Conservation (phyloP, 2,888 invertebrate species). For the Agonum fuliginosum region DNA sequence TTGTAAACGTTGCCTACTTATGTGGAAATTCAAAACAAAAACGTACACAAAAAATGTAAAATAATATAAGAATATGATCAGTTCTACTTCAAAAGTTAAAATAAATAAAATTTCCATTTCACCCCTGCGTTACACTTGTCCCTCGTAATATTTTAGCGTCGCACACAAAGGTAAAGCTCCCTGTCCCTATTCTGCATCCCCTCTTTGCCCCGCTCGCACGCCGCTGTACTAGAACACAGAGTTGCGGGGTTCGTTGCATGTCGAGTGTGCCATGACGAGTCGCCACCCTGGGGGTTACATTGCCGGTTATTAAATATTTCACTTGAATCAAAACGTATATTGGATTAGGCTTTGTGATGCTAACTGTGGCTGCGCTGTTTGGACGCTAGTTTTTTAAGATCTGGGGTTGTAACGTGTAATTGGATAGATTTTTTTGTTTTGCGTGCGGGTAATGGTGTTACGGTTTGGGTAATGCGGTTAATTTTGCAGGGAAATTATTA, state of each 20-base stretch:
- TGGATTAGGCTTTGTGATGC: slow-evolving; percentile 33
- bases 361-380: background rate
- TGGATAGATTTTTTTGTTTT: too few relatives aligned
- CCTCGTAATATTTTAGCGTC: background rate
- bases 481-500: too few relatives aligned
- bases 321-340: slow-evolving; percentile 17
- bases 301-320: slow-evolving; percentile 39
- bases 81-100: too few relatives aligned
- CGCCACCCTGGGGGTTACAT: slow-evolving; percentile 14
- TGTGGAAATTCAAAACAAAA: too few relatives aligned
- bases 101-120: too few relatives aligned
- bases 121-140: slow-evolving; percentile 10
- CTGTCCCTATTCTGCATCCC: background rate
- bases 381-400: background rate
- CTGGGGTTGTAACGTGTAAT: background rate
- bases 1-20: too few relatives aligned
- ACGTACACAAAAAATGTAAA: too few relatives aligned
- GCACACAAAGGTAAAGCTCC: slow-evolving; percentile 27
- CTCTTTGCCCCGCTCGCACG: background rate
- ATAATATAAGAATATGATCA: too few relatives aligned
- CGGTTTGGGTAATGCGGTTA: background rate
- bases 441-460: background rate
- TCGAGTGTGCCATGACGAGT: slow-evolving; percentile 28
- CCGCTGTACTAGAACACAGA: slow-evolving; percentile 11
- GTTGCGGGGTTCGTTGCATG: slow-evolving; percentile 12